Evolutionary conservation across 2,113 vertebrate species (phyloP), one percentile per base, ranked within the genome.

Genomic region (Silurus asotus): DNA sequence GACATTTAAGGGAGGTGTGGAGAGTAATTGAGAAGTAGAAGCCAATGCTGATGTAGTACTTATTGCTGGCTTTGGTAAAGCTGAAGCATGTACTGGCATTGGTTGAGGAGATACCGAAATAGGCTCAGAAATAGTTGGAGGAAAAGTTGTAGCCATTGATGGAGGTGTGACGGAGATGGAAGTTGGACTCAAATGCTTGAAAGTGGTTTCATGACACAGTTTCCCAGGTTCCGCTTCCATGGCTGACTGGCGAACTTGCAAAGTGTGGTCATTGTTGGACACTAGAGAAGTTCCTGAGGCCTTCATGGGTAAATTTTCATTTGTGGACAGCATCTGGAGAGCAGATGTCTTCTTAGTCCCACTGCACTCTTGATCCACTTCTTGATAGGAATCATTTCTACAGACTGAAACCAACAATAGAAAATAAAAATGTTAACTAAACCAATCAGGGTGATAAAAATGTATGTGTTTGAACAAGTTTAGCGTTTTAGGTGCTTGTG

Each of bases 321-420:
- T 80, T 84, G 91, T 92, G 25, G 90, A 85, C 14, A 90, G 83
- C 78, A 86, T 91, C 70, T 91, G 92, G 13, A 87, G 79, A 72
- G 80, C 78, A 53, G 92, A 76, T 61, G 87, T 23, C 62, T 89
- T 91, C 86, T 95, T 93, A 83, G 89, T 89, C 67, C 88, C 91
- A 49, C 92, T 94, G 64, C 89, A 93, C 86, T 90, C 91, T 62
- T 86, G 75, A 85, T 93, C 93, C 20, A 86, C 81, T n/a, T 94
- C 94, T 81, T 92, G 91, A n/a, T 88, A 90, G 19, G 90, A 25
- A 82, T 95, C 94, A 86, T 88, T 92, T 0, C 90, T 72, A 82
- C 86, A 88, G 48, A 91, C 93, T 95, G 81, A 83, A 86, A 2
- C 76, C 25, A 81, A 67, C 75, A 85, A 61, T 82, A 81, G 53